Conservation (phyloP, 2,888 invertebrate species). For the Drosophila ezoana region DNA sequence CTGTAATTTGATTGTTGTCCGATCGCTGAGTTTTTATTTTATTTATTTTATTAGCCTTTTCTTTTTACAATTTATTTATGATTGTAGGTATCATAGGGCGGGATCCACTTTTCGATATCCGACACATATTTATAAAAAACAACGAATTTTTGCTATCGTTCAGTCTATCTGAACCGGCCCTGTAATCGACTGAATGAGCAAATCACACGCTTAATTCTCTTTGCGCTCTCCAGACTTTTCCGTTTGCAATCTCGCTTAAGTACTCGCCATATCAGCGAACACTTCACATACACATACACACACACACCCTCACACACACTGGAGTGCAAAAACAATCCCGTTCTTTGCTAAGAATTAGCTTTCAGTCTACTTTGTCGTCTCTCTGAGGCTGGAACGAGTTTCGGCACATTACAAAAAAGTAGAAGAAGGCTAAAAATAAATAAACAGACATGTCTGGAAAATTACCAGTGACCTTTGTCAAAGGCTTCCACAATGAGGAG, state of each 20-base stretch:
- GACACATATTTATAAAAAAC: too few relatives aligned
- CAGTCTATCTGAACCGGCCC: conserved; percentile 12
- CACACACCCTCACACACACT: not conserved
- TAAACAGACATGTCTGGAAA: conserved; percentile 50
- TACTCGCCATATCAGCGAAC: conserved; percentile 15
- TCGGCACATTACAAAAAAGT: conserved; percentile 13
- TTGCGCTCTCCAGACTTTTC: not conserved
- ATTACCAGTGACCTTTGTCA: conserved; percentile 87
- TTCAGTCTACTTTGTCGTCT: conserved; percentile 29
- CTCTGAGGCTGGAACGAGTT: conserved; percentile 7
- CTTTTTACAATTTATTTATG: too few relatives aligned
- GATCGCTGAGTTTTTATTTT: too few relatives aligned
- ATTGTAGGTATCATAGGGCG: too few relatives aligned
- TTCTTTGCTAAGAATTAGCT: conserved; percentile 17
- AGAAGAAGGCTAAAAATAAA: not conserved
- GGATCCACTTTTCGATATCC: too few relatives aligned
- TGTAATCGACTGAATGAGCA: conserved; percentile 4
- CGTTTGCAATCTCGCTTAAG: conserved; percentile 8
- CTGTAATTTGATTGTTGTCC: too few relatives aligned
- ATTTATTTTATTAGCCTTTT: too few relatives aligned
- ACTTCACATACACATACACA: not conserved
- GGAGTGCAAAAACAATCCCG: not conserved
- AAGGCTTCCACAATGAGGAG: conserved; percentile 88
- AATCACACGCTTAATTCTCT: not conserved
- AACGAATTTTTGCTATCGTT: too few relatives aligned